Evolutionary conservation across 1,140 invertebrate species (phyloP).

Genomic region (Galleria mellonella): DNA sequence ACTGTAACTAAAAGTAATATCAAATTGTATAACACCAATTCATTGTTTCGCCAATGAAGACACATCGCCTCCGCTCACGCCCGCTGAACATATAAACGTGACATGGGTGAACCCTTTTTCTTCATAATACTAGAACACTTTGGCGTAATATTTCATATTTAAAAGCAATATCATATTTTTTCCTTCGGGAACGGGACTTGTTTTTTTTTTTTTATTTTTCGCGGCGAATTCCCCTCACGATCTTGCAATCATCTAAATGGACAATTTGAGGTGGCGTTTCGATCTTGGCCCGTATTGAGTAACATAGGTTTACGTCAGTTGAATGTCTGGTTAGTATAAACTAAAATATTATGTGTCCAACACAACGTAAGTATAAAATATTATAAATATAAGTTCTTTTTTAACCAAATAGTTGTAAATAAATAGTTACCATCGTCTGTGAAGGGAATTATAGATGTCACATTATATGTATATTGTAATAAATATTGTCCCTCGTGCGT

Average conservation of each 20-base stretch:
- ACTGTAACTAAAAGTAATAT: conserved; percentile 57
- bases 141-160: conserved; percentile 47
- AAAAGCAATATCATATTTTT: conserved; percentile 5
- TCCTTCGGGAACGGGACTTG: not conserved
- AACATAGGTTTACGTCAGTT: not conserved
- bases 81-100: conserved; percentile 21
- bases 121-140: conserved; percentile 53
- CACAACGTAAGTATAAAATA: too few relatives aligned
- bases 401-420: too few relatives aligned
- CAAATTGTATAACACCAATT: conserved; percentile 45
- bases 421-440: too few relatives aligned
- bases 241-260: conserved; percentile 9
- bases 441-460: too few relatives aligned
- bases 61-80: conserved; percentile 20
- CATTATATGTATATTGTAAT: too few relatives aligned
- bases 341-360: too few relatives aligned
- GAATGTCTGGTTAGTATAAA: too few relatives aligned
- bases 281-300: not conserved
- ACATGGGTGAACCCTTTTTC: conserved; percentile 55
- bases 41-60: conserved; percentile 45
- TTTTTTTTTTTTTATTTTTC: conserved; percentile 13
- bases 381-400: too few relatives aligned
- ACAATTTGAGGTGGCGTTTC: not conserved
- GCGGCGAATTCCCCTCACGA: conserved; percentile 22
- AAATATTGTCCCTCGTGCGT: too few relatives aligned